These are phyloP conservation scores for Drosophila auraria DNA, from an alignment of 1,140 invertebrate genomes.

Conservation along the genomic window DNA sequence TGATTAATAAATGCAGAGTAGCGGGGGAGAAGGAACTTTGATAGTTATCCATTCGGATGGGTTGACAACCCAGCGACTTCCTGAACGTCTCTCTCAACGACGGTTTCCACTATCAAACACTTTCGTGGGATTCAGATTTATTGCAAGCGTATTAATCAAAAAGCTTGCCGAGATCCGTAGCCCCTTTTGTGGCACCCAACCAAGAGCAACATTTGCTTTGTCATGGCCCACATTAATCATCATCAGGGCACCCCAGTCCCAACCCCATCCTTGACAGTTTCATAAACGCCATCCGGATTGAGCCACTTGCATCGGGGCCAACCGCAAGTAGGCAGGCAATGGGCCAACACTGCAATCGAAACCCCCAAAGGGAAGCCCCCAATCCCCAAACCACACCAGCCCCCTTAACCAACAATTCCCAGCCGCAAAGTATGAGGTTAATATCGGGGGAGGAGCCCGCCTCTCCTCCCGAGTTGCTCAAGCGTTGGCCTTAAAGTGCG, in stretches of 20 bases:
- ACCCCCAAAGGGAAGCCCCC: constrained; percentile 7
- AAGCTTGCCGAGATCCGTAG: constrained; percentile 19
- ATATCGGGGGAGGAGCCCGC: constrained; percentile 24
- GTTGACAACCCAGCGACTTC: constrained; percentile 36
- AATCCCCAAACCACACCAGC: neutral
- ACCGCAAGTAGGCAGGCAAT: constrained; percentile 70
- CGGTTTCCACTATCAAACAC: constrained; percentile 25
- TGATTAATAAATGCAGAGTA: constrained; percentile 31
- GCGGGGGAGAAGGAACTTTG: neutral
- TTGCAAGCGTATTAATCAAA: constrained; percentile 66
- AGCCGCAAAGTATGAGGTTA: constrained; percentile 76
- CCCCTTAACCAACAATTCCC: constrained; percentile 18
- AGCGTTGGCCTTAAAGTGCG: constrained; percentile 59
- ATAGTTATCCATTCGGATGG: constrained; percentile 41
- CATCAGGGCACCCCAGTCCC: constrained; percentile 44
- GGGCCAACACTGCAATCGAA: constrained; percentile 66
- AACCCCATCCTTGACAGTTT: constrained; percentile 68
- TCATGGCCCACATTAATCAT: constrained; percentile 78
- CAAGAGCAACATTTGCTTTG: constrained; percentile 72
- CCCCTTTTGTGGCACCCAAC: constrained; percentile 18
- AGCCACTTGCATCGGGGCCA: constrained; percentile 60
- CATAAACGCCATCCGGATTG: constrained; percentile 62
- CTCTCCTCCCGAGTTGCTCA: constrained; percentile 1
- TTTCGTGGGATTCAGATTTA: constrained; percentile 37
- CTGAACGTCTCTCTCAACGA: constrained; percentile 16